Evolutionary conservation across 2,888 invertebrate species (phyloP), one percentile per base, ranked within the genome.

Genomic region (Nymphalis urticae): DNA sequence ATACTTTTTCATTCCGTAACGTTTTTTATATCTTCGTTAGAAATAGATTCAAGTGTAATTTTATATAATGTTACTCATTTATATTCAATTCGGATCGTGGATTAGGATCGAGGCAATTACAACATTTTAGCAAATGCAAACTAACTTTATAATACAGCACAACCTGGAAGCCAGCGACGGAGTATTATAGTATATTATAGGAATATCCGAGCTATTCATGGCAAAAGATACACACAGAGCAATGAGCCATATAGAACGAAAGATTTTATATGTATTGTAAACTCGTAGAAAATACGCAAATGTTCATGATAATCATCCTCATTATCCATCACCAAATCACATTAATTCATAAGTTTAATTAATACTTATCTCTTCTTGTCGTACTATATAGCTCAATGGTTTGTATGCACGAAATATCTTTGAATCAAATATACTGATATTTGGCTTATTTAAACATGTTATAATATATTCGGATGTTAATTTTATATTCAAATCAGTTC

Each of bases 291-390:
- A 36, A 36, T 8, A 9, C 36, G 8, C 36, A 9, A 36, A 36
- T 1, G 8, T 7, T 36, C 36, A 36, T 9, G 36, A 36, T 42
- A 10, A 42, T 42, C 42, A 13, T 42, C 42, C 42, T 42, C 42
- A 42, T 42, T 36, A 36, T 10, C 10, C 36, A 36, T 36, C 9
- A 36, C 36, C 36, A 36, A 10, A 36, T 32, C 17, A 32, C 21
- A 27, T 8, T n/a, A 7, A 27, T 48, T 13, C 32, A n/a, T 54
- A 24, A 51, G 56, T 61, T 47, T 56, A 51, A 60, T 66, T 56
- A 70, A 72, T 73, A 70, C 66, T 68, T 48, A 68, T 62, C 68
- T 73, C 73, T 72, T 72, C 72, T 50, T 51, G 62, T 47, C 48
- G 58, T 64, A 50, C 54, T 27, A 17, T 54, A 70, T 66, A 66